These are phyloP conservation scores for Pithys albifrons DNA, from an alignment of 2,113 vertebrate species.

Conservation along the genomic window DNA sequence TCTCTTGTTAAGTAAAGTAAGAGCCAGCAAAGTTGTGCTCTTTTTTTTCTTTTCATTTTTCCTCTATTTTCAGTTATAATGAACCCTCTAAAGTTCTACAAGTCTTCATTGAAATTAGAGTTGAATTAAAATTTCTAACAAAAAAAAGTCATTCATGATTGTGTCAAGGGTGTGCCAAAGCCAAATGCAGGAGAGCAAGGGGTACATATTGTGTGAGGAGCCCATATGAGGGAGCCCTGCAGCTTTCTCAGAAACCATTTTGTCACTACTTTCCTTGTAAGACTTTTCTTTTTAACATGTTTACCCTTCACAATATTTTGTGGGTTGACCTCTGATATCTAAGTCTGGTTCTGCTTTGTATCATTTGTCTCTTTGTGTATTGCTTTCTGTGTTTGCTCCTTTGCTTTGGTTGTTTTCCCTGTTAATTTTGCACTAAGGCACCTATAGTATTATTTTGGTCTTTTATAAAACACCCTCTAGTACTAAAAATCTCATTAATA, in stretches of 20 bases:
- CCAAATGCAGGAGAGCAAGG: neutral
- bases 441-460: neutral
- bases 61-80: neutral
- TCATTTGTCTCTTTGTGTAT: slow-evolving; percentile 54
- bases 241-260: slow-evolving; percentile 56
- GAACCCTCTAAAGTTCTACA: neutral
- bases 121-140: neutral
- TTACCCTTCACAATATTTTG: slow-evolving; percentile 28
- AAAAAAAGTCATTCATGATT: neutral
- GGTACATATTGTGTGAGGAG: slow-evolving; percentile 44
- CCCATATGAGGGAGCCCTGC: slow-evolving; percentile 65
- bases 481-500: neutral
- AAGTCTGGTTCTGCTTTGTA: slow-evolving; percentile 52
- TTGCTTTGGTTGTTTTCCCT: slow-evolving; percentile 5
- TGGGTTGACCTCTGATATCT: slow-evolving; percentile 49
- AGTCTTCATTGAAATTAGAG: neutral
- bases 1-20: neutral
- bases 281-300: neutral
- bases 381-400: slow-evolving; percentile 32
- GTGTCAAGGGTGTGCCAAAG: neutral
- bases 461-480: neutral
- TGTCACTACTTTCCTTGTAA: neutral
- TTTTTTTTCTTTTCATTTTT: neutral
- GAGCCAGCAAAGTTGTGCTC: neutral
- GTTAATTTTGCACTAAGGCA: neutral